Evolutionary conservation across 2,888 invertebrate species (phyloP).

Genomic region (Pegoplata infirma): DNA sequence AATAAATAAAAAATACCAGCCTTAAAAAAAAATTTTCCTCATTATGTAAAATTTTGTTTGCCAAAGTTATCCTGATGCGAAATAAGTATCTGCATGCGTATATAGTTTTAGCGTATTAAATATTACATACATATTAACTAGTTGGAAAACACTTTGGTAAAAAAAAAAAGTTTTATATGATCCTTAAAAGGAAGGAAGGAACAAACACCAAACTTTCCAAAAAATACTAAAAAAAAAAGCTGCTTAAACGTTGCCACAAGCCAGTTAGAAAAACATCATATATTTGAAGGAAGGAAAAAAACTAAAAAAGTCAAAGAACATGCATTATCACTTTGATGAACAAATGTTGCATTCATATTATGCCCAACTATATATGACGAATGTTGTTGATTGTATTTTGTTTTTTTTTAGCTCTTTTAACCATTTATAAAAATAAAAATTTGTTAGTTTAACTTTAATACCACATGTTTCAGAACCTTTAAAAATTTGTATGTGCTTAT

Average conservation of each 20-base stretch:
- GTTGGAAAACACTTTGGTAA: too few species aligned
- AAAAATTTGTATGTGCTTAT: too few species aligned
- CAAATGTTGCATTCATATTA: conserved; percentile 32
- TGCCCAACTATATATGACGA: conserved; percentile 36
- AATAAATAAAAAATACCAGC: too few species aligned
- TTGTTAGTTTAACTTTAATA: not conserved
- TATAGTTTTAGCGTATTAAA: not conserved
- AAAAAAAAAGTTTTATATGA: too few species aligned
- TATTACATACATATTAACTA: not conserved
- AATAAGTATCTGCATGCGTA: not conserved
- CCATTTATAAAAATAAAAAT: not conserved
- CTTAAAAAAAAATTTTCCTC: too few species aligned
- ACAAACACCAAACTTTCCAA: not conserved
- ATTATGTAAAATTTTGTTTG: too few species aligned
- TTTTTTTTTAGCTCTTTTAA: too few species aligned
- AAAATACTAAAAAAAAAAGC: conserved; percentile 10
- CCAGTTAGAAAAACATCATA: not conserved
- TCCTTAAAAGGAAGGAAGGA: too few species aligned
- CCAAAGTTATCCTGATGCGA: too few species aligned
- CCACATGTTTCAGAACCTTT: not conserved
- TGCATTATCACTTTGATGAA: conserved; percentile 45
- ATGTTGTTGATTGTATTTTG: conserved; percentile 9
- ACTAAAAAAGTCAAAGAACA: conserved; percentile 41
- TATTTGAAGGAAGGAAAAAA: not conserved
- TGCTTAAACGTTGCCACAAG: conserved; percentile 18